These are phyloP conservation scores for Scolopax rusticola DNA, from an alignment of 2,797 vertebrate genomes.

Conservation along the genomic window DNA sequence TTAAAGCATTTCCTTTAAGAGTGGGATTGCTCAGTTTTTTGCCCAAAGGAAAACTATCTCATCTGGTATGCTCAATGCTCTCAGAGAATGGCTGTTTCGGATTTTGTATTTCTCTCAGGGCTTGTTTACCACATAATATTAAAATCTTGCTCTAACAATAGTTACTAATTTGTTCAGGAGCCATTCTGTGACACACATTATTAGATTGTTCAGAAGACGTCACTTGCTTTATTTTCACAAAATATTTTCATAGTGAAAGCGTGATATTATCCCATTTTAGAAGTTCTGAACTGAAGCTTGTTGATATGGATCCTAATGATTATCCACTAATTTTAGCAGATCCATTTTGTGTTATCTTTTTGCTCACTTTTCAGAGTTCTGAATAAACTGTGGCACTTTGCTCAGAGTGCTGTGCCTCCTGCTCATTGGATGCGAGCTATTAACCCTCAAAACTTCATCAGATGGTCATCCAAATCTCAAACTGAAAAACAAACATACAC, in stretches of 20 bases:
- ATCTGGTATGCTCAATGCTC: neutral
- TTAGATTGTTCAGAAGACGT: neutral
- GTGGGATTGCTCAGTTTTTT: rapidly evolving
- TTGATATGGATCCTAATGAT: neutral
- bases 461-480: neutral
- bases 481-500: neutral
- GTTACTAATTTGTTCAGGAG: slow-evolving; percentile 4
- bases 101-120: neutral
- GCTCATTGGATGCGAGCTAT: neutral
- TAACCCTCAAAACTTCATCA: neutral
- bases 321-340: neutral
- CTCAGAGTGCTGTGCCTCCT: neutral
- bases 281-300: neutral
- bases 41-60: neutral
- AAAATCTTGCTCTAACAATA: neutral
- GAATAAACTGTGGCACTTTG: neutral
- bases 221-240: slow-evolving; percentile 5
- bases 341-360: neutral
- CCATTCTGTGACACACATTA: neutral
- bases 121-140: neutral
- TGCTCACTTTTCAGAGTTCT: neutral
- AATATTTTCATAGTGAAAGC: neutral
- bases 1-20: neutral
- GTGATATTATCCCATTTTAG: neutral
- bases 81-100: neutral